Percentiles rank a stretch among this genome's conserved stretches.
Evolutionary conservation across 2,888 invertebrate genomes (phyloP).

Genomic region (Ochropacha duplaris): DNA sequence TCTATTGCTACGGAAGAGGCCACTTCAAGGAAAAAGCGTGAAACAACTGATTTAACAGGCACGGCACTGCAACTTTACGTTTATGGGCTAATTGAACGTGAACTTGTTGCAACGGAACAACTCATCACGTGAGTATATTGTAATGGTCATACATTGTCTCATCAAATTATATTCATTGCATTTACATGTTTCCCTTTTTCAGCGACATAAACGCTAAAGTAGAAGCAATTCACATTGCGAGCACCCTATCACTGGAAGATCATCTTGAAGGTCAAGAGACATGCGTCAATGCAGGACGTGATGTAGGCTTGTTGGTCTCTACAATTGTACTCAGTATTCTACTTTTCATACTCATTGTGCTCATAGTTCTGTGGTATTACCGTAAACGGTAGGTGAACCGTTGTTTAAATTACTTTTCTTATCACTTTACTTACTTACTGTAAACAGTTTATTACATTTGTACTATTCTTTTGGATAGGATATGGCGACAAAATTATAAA

Average conservation of each 20-base stretch:
- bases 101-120: constrained; percentile 55
- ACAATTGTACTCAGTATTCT: constrained; percentile 68
- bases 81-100: constrained; percentile 60
- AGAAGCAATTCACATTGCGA: constrained; percentile 47
- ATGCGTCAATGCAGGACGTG: constrained; percentile 50
- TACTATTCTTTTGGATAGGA: constrained; percentile 46
- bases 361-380: constrained; percentile 58
- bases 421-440: constrained; percentile 26
- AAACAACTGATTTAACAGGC: constrained; percentile 28
- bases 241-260: constrained; percentile 64
- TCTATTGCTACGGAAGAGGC: constrained; percentile 38
- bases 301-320: constrained; percentile 63
- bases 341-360: constrained; percentile 60
- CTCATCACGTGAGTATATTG: constrained; percentile 52
- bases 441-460: constrained; percentile 19
- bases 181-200: constrained; percentile 30
- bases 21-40: constrained; percentile 36
- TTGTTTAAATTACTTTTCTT: constrained; percentile 38
- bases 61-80: constrained; percentile 61
- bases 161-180: not conserved
- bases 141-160: constrained; percentile 4
- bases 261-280: constrained; percentile 60
- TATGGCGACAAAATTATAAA: constrained; percentile 51
- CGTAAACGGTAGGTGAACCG: constrained; percentile 64
- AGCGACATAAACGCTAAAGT: constrained; percentile 62